Evolutionary conservation across 2,797 vertebrate genomes (phyloP).

Genomic region (Gymnopithys bicolor): DNA sequence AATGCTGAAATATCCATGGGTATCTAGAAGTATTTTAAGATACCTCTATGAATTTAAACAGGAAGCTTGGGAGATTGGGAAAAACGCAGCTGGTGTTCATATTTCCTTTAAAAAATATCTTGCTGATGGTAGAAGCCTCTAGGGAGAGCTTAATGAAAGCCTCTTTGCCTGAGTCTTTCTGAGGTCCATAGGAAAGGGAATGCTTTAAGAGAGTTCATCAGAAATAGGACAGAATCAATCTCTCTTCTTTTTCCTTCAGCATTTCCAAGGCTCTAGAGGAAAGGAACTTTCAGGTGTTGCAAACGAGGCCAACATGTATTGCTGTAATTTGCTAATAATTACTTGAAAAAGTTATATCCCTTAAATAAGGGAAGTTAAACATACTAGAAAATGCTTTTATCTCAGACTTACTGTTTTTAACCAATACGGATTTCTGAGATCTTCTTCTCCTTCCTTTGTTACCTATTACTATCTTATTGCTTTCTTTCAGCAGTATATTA

Average conservation of each 20-base stretch:
- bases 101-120: background rate
- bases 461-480: background rate
- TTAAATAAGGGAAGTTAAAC: background rate
- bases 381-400: background rate
- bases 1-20: background rate
- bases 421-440: background rate
- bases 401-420: slow-evolving; percentile 7
- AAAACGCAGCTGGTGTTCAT: background rate
- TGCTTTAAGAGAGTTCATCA: slow-evolving; percentile 7
- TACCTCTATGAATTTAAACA: background rate
- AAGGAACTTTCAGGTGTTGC: slow-evolving; percentile 11
- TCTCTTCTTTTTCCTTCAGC: background rate
- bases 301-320: background rate
- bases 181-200: slow-evolving; percentile 12
- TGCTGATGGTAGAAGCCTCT: background rate
- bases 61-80: background rate
- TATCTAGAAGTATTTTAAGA: background rate
- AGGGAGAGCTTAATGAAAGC: slow-evolving; percentile 37
- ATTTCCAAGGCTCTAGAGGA: background rate
- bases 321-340: background rate
- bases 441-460: background rate
- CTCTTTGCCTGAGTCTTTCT: background rate
- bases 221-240: background rate
- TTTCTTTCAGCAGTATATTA: background rate
- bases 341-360: background rate